Base-by-base conservation (phyloP, 2,888 invertebrate species). In the Caenorhabditis auriculariae region DNA sequence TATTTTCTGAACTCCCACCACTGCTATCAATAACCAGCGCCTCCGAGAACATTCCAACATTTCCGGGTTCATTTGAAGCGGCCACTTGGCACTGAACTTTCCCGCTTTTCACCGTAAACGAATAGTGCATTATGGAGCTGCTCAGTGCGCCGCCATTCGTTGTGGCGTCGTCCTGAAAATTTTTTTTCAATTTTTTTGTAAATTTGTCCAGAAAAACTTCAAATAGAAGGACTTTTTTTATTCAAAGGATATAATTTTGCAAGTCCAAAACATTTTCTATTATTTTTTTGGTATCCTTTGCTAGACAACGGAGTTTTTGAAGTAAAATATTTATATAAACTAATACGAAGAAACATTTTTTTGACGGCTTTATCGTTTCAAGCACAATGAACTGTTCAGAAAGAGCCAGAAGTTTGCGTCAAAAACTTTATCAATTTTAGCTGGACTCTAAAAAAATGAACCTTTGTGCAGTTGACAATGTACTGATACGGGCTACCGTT, bases 71-170 rank as follows among this genome's bases (percentile, higher is more conserved):
- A 60, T 80, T 80, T n/a, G 72, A 59, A 1, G 80, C 79, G 9
- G 76, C 80, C 0, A 79, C 78, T 3, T 68, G 67, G 48, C 79
- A 79, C 4, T 61, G 59, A 2, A 80, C 76, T 57, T 76, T 76
- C 42, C 80, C 80, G n/a, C 76, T 78, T 41, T 78, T 77, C 4
- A 77, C 77, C 6, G 74, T 63, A 45, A 80, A 80, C 7, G 75
- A 74, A 45, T 70, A 78, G 54, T 75, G 70, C 4, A 66, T 63
- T 29, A 68, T 69, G n/a, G 74, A 67, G 28, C 72, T 70, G 39
- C 69, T 69, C 5, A 72, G 57, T 6, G 62, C 50, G 0, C 70
- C 72, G 2, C 68, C 72, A 24, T 62, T 62, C 32, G 53, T 58
- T 19, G 54, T 59, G 15, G 70, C 70, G 44, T 66, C 66, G 29